phyloP scores from a whole-genome alignment of 2,797 vertebrate genomes.

The Girardinus metallicus region DNA sequence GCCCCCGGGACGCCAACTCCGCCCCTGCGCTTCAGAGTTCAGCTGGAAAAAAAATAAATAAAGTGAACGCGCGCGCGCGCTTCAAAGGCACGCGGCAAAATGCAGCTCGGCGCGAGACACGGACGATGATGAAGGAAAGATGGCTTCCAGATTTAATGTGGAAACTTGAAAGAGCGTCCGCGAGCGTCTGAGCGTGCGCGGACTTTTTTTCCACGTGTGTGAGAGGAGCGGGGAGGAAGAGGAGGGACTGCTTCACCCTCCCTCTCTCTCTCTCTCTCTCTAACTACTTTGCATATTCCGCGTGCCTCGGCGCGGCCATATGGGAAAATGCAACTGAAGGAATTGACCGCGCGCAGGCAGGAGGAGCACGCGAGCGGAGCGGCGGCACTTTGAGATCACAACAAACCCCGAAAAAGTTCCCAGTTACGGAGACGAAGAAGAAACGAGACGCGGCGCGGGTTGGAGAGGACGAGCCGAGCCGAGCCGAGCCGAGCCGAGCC shows the following conservation, averaged over 20 bases:
- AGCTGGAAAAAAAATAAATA: slow-evolving; percentile 61
- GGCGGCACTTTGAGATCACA: slow-evolving; percentile 81
- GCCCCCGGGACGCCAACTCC: neutral
- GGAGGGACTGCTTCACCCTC: slow-evolving; percentile 22
- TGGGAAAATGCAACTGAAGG: slow-evolving; percentile 97
- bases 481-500: slow-evolving; percentile 8
- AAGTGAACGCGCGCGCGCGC: slow-evolving; percentile 78
- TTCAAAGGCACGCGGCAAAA: slow-evolving; percentile 71
- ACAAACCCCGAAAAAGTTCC: slow-evolving; percentile 82
- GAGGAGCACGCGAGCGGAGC: slow-evolving; percentile 77
- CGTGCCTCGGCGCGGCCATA: slow-evolving; percentile 92
- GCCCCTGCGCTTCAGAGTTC: slow-evolving; percentile 35
- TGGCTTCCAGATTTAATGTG: slow-evolving; percentile 76
- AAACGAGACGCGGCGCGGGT: slow-evolving; percentile 1
- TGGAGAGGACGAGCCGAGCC: neutral
- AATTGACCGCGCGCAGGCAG: slow-evolving; percentile 88
- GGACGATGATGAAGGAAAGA: slow-evolving; percentile 6
- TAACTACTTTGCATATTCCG: slow-evolving; percentile 94
- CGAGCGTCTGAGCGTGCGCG: slow-evolving; percentile 25
- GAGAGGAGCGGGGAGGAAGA: slow-evolving; percentile 36
- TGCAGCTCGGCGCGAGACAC: neutral
- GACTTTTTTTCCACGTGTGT: slow-evolving; percentile 8
- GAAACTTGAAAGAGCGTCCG: slow-evolving; percentile 68
- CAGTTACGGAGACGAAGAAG: slow-evolving; percentile 13
- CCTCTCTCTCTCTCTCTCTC: slow-evolving; percentile 67